These are phyloP conservation scores for Heliothis virescens DNA, from an alignment of 1,140 invertebrate species.

Conservation along the genomic window DNA sequence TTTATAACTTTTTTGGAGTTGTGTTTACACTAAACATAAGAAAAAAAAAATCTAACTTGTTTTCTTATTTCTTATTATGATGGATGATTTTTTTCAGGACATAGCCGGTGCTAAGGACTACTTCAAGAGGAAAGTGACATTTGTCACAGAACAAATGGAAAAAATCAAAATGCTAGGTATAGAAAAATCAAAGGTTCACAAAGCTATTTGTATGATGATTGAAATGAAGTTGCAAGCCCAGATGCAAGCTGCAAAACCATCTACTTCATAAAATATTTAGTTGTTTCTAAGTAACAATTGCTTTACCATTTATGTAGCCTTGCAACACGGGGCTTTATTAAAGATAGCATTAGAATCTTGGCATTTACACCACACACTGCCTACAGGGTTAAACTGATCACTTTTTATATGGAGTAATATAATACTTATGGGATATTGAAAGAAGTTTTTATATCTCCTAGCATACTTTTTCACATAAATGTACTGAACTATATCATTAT, in stretches of 20 bases:
- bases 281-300: constrained; percentile 48
- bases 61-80: too few species aligned
- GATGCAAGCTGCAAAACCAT: constrained; percentile 71
- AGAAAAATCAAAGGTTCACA: constrained; percentile 95
- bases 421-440: not conserved
- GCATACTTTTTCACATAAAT: not conserved
- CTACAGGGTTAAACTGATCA: constrained; percentile 10
- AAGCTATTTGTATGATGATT: constrained; percentile 91
- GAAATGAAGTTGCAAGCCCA: constrained; percentile 88
- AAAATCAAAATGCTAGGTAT: constrained; percentile 94
- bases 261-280: constrained; percentile 73
- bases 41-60: too few species aligned
- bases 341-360: constrained; percentile 30
- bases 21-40: too few species aligned
- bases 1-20: too few species aligned
- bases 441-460: not conserved
- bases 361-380: not conserved
- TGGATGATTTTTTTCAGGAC: constrained; percentile 87
- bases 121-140: constrained; percentile 96
- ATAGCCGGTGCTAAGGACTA: constrained; percentile 95
- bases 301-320: constrained; percentile 32
- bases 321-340: constrained; percentile 11
- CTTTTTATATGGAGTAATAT: not conserved
- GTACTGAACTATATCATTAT: not conserved
- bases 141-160: constrained; percentile 97